These are phyloP conservation scores for Dolichotis patagonum DNA, from an alignment of 2,113 vertebrate genomes.

Conservation along the genomic window DNA sequence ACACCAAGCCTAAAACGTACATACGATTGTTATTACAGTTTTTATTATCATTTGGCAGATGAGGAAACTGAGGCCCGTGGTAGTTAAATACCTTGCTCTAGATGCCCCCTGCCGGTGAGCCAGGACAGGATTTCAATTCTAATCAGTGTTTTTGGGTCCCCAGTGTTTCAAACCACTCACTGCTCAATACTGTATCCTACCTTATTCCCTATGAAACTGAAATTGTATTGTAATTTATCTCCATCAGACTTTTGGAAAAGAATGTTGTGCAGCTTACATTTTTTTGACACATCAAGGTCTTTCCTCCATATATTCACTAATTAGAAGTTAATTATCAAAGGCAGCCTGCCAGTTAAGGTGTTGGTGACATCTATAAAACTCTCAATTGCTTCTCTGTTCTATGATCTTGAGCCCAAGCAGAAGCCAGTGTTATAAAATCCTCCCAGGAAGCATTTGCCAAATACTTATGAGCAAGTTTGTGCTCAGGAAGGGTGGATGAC, in stretches of 20 bases:
- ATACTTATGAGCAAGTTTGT: neutral
- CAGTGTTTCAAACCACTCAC: neutral
- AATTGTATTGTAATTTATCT: constrained; percentile 26
- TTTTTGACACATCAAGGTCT: neutral
- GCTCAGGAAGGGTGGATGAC: neutral
- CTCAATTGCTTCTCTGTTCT: neutral
- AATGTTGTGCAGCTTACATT: neutral
- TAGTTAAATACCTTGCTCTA: neutral
- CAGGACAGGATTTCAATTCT: neutral
- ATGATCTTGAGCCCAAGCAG: neutral
- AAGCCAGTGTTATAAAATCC: neutral
- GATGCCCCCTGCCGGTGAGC: neutral
- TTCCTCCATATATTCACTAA: neutral
- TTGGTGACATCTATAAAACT: neutral
- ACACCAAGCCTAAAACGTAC: neutral
- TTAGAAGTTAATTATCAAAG: neutral
- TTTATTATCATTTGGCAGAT: neutral
- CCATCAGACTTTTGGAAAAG: neutral
- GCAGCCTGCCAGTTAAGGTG: neutral
- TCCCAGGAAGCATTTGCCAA: neutral
- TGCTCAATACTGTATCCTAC: neutral
- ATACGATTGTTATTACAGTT: neutral
- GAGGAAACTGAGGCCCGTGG: neutral
- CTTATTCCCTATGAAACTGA: neutral
- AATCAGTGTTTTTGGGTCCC: neutral